phyloP scores from a whole-genome alignment of 2,113 vertebrate species.

The Scopus umbretta region DNA sequence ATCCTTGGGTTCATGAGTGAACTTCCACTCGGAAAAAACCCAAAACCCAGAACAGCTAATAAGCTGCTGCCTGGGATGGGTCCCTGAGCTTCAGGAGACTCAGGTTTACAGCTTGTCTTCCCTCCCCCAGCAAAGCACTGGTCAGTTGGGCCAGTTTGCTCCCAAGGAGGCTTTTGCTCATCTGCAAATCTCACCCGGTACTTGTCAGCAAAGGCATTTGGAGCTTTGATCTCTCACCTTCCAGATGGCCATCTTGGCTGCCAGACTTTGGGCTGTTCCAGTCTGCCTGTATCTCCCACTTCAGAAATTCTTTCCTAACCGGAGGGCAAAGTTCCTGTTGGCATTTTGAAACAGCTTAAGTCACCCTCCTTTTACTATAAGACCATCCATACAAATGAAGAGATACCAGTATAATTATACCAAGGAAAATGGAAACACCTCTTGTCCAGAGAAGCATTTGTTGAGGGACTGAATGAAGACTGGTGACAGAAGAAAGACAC shows the following conservation, averaged over 20 bases:
- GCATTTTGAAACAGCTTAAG: background rate
- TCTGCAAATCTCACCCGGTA: background rate
- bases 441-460: background rate
- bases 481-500: background rate
- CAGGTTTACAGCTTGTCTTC: background rate
- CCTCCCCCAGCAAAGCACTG: background rate
- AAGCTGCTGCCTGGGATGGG: background rate
- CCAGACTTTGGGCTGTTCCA: background rate
- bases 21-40: accelerated
- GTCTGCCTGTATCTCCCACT: background rate
- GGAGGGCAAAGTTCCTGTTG: background rate
- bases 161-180: background rate
- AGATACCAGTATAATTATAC: background rate
- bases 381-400: background rate
- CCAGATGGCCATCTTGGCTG: background rate
- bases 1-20: background rate
- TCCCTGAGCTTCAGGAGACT: background rate
- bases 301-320: background rate
- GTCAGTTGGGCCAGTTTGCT: background rate
- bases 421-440: background rate
- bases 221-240: background rate
- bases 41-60: background rate
- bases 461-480: background rate
- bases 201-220: background rate
- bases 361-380: background rate